A percentile compares a stretch with the other conserved stretches of the same genome.
Conservation (phyloP, 1,140 invertebrate species). For the Calosoma granatense region DNA sequence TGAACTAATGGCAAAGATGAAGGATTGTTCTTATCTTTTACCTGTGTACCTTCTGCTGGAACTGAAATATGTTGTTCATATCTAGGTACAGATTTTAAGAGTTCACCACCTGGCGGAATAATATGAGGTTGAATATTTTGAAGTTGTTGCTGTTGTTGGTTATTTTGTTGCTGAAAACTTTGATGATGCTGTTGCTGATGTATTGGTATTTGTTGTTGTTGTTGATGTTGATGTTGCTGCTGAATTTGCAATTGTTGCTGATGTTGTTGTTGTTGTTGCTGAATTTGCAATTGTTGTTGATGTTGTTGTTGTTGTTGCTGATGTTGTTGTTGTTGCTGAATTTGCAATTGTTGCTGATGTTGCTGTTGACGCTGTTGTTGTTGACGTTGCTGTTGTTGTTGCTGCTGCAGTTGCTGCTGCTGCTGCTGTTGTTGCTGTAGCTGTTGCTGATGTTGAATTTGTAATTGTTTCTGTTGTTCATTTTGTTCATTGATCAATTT, state of each 20-base stretch:
- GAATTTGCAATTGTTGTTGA: constrained; percentile 23
- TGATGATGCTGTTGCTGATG: constrained; percentile 14
- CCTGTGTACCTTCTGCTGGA: neutral
- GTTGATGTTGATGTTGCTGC: constrained; percentile 20
- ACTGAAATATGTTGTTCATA: constrained; percentile 62
- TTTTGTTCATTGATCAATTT: constrained; percentile 12
- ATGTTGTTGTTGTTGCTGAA: constrained; percentile 19
- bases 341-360: constrained; percentile 16
- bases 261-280: constrained; percentile 24
- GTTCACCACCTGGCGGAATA: constrained; percentile 49
- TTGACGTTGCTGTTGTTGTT: constrained; percentile 20
- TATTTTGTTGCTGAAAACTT: constrained; percentile 24
- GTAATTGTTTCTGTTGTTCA: constrained; percentile 16
- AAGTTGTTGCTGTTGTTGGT: constrained; percentile 23
- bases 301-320: constrained; percentile 24
- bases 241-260: constrained; percentile 23
- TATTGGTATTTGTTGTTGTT: constrained; percentile 18
- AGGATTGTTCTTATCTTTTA: constrained; percentile 4
- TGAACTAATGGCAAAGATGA: constrained; percentile 13
- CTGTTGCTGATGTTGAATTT: constrained; percentile 13
- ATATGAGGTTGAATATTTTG: constrained; percentile 27
- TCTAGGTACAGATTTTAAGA: constrained; percentile 62
- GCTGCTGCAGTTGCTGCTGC: constrained; percentile 19
- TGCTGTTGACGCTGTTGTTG: constrained; percentile 17
- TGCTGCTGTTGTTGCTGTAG: constrained; percentile 19